Evolutionary conservation across 2,888 invertebrate genomes (phyloP), one percentile per base, ranked within the genome.

Genomic region (Pherbina coryleti): DNA sequence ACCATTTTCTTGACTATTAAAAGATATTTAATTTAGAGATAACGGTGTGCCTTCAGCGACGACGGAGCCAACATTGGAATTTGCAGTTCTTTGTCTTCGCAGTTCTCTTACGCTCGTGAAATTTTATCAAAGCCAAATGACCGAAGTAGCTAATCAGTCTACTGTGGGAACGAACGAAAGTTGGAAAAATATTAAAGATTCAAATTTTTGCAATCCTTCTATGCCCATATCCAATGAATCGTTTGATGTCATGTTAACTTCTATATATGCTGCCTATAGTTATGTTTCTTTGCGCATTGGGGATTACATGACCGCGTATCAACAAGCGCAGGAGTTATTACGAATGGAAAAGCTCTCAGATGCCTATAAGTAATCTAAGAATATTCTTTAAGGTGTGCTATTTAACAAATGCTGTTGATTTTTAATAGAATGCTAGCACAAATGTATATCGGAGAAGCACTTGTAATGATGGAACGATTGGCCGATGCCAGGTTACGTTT

Each of bases 371-470:
- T 94, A 88, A 86, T 25, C 11, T 71, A 37, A 25, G 62, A 74
- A 62, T 49, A 44, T 19, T 57, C 11, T 67, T 64, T 25, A 57
- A 62, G 9, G 53, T 2, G 11, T 37, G 22, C n/a, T n/a, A 62
- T 37, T n/a, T n/a, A 17, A 66, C n/a, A 69, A 31, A 37, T 34
- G 17, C 11, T 49, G 22, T 55, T 34, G 19, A 31, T 25, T 60
- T 51, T 82, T 85, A 84, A 25, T 82, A 95, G 95, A 88, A 92
- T 96, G 83, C 91, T 98, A 84, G 97, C 94, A 0, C 95, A 96
- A 88, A 92, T 98, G 84, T 98, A 98, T 89, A 94, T 95, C 72
- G 97, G 97, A 0, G 97, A 98, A 90, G 95, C 97, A 34, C 91
- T 96, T 14, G 93, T 97, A 74, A 92, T 95, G 84, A 90, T 96